Base-by-base conservation (phyloP, 2,797 vertebrate species). In the Hybognathus amarus region DNA sequence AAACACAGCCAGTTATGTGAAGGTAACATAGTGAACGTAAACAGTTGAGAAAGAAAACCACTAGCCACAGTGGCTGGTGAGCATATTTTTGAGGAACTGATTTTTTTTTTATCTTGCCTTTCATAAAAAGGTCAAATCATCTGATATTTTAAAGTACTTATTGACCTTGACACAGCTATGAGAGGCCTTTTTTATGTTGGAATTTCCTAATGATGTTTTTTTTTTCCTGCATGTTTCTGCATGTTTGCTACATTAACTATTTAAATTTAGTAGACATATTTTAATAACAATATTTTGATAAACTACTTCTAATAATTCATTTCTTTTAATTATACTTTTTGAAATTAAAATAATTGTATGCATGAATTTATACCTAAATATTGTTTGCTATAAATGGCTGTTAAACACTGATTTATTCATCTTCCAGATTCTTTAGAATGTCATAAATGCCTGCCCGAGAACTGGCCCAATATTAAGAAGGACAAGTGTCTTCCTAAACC, bases 361-460 rank as follows among this genome's bases (percentile, higher is more conserved):
- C 15, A 30, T 63, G 13, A 27, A 63, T 30, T 3, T 22, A n/a
- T 50, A 12, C 24, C 13, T 38, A 15, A 10, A 33, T 52, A 54
- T 15, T 38, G 33, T 20, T 40, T 18, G 6, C 64, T 5, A 38
- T 42, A 38, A 56, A 59, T 30, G 12, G 40, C 40, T 17, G 12
- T 27, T 36, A 67, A 4, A 1, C 22, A 33, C 15, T 79, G 0
- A 9, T 36, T 36, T 4, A 33, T 80, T 68, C n/a, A 70, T n/a
- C 13, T 66, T n/a, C 22, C 80, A 94, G 93, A 95, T 87, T 94
- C 92, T 0, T 15, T 89, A 59, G 87, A 88, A n/a, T 95, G 94
- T 85, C 42, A 89, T 3, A 27, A 78, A 1, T 95, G 94, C 33
- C 85, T 84, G 1, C 73, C 81, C 0, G 92, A 93, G 18, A 91